A percentile compares a stretch with the other conserved stretches of the same genome.
Conservation (phyloP, 2,113 vertebrate genomes). For the Propithecus coquereli region DNA sequence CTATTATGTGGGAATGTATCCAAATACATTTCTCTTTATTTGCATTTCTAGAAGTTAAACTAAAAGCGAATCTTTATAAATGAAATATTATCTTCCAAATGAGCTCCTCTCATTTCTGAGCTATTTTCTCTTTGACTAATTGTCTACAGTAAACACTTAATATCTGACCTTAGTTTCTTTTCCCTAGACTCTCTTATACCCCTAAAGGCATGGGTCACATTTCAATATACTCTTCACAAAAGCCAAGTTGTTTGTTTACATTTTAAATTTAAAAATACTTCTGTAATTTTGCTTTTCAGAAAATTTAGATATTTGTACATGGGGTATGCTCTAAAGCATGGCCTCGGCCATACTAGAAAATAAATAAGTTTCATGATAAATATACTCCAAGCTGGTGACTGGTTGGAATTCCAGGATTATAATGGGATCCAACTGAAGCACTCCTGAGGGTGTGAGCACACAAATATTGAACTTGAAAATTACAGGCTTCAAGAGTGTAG, state of each 20-base stretch:
- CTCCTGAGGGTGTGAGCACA: conserved; percentile 57
- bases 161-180: conserved; percentile 2
- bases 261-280: not conserved
- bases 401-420: conserved; percentile 54
- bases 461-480: conserved; percentile 76
- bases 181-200: not conserved
- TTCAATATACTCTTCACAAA: not conserved
- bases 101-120: not conserved
- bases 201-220: not conserved
- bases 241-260: not conserved
- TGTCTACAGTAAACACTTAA: not conserved
- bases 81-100: conserved; percentile 8
- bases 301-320: not conserved
- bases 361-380: conserved; percentile 33
- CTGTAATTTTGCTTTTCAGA: conserved; percentile 18
- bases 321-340: not conserved
- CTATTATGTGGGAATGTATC: not conserved
- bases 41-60: conserved; percentile 29
- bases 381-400: conserved; percentile 25
- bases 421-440: conserved; percentile 56
- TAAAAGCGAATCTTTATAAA: conserved; percentile 13
- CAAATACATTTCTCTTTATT: not conserved
- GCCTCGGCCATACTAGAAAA: conserved; percentile 7
- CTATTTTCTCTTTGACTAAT: conserved; percentile 40
- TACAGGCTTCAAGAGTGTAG: conserved; percentile 62